Base-by-base conservation (phyloP, 2,888 invertebrate species). In the Stenichneumon culpator region DNA sequence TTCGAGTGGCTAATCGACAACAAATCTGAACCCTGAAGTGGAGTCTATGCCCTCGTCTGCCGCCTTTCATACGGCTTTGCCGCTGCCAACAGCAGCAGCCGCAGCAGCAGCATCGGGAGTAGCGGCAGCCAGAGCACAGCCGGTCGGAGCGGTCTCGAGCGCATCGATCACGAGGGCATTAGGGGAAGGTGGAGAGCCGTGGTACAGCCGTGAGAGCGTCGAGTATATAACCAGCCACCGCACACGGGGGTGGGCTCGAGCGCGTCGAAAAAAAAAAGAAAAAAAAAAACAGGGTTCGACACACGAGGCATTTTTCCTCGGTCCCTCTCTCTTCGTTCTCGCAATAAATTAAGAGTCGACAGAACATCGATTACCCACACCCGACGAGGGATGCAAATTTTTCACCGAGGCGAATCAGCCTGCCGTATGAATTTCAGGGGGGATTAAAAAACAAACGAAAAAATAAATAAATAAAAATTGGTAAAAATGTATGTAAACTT, bases 11-110 rank as follows among this genome's bases (percentile, higher is more conserved):
- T 89, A 90, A 90, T 90, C 88, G 88, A 88, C 88, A 89, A 88
- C 88, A 87, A 88, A 90, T 89, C 89, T 89, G 88, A 90, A 90
- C 89, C 88, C 89, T 88, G 87, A 89, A 88, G 89, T 87, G 84
- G 85, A 88, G 88, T 73, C 87, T 87, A 73, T 81, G 88, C 86
- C 74, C 86, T 86, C 86, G 86, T 85, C 85, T 85, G 75, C 50
- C 82, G 87, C 88, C 86, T 87, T 89, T 89, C 87, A 88, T 84
- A 82, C 83, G 78, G 68, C 77, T 86, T 75, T 74, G 54, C 57
- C 72, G 82, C 74, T 83, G 81, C 83, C 79, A 83, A 82, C 75
- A 67, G 77, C 81, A 79, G 79, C 74, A 74, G 74, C 78, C 70
- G 67, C 54, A 77, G 39, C 57, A 60, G 54, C 68, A 67, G 39